Conservation (phyloP, 2,113 vertebrate genomes). For the Chloropsis hardwickii region DNA sequence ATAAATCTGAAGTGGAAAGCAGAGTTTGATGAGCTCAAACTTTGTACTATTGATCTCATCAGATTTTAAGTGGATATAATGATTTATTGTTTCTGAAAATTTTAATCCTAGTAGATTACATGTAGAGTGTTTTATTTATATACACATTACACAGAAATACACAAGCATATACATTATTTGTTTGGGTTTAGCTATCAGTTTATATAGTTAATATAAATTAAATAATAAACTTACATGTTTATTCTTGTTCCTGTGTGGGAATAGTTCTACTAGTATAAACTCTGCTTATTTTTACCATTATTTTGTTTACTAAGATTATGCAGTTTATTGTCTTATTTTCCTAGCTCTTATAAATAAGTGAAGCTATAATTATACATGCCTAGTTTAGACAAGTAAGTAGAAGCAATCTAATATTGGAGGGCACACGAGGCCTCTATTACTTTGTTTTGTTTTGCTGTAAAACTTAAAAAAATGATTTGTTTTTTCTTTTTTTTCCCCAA, state of each 20-base stretch:
- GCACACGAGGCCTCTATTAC: rapidly evolving
- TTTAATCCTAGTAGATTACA: background rate
- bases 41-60: background rate
- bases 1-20: background rate
- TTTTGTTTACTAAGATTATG: background rate
- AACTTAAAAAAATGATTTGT: background rate
- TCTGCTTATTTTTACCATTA: background rate
- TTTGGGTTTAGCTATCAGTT: background rate
- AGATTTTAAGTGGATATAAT: background rate
- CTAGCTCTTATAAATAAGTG: background rate
- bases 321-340: background rate
- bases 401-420: background rate
- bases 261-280: background rate
- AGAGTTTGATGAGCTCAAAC: background rate
- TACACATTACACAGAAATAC: background rate
- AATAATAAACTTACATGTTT: background rate
- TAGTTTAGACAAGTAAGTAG: background rate
- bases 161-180: background rate
- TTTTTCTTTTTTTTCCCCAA: rapidly evolving
- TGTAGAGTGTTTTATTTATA: background rate
- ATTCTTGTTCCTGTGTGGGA: background rate
- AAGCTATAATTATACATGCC: background rate
- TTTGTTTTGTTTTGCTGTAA: background rate
- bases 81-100: background rate
- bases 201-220: background rate